Percentiles rank a stretch among this genome's conserved stretches.
These are phyloP conservation scores for Lymantria dispar DNA, from an alignment of 2,888 invertebrate genomes.

Conservation along the genomic window DNA sequence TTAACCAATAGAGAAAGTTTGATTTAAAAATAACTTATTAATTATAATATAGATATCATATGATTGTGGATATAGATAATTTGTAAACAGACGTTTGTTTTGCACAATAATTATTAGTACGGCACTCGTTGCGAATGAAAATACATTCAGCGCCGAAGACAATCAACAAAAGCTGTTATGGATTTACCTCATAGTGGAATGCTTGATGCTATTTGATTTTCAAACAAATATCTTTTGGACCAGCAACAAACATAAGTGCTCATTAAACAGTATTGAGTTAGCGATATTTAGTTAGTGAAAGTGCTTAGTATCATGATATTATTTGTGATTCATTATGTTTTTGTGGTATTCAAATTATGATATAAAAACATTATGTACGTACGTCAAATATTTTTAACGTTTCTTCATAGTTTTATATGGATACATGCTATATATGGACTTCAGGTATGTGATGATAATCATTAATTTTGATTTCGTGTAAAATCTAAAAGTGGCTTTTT, in stretches of 20 bases:
- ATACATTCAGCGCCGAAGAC: conserved; percentile 49
- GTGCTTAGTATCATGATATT: conserved; percentile 7
- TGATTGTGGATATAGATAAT: conserved; percentile 67
- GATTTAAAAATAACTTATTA: conserved; percentile 16
- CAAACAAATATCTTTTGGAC: conserved; percentile 30
- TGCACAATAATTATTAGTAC: conserved; percentile 57
- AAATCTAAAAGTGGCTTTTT: too few species aligned
- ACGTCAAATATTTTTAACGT: conserved; percentile 26
- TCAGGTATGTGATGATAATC: conserved; percentile 34
- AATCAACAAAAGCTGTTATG: conserved; percentile 71
- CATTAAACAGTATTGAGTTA: conserved; percentile 5
- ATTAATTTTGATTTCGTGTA: too few species aligned
- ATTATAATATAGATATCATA: conserved; percentile 58
- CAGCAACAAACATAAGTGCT: conserved; percentile 10
- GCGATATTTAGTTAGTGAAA: conserved; percentile 9
- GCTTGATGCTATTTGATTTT: conserved; percentile 40
- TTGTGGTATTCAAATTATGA: conserved; percentile 29
- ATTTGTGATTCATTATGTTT: conserved; percentile 39
- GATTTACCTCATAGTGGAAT: conserved; percentile 55
- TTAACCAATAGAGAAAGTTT: background rate
- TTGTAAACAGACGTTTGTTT: conserved; percentile 71
- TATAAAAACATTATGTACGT: conserved; percentile 44
- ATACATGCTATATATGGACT: conserved; percentile 29
- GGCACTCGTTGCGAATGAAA: conserved; percentile 52
- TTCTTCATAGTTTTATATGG: conserved; percentile 26